These are phyloP conservation scores for Ceratothoa steindachneri DNA, from an alignment of 2,888 invertebrate species.

Conservation along the genomic window DNA sequence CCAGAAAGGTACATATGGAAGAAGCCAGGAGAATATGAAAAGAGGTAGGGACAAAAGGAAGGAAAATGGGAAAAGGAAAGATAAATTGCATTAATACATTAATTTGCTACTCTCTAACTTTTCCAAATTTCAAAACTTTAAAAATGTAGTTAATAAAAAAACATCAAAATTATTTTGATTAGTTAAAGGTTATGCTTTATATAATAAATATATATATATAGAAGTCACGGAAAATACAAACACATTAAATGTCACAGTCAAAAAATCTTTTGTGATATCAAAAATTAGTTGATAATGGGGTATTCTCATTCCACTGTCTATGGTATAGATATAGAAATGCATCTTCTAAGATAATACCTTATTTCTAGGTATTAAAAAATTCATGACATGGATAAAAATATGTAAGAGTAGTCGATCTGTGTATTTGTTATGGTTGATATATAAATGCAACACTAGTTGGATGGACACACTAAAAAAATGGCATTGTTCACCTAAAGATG, in stretches of 20 bases:
- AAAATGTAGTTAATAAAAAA: background rate
- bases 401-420: background rate
- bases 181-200: too few relatives aligned
- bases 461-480: background rate
- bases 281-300: too few relatives aligned
- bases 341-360: background rate
- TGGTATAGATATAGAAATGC: background rate
- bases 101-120: background rate
- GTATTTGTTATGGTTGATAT: background rate
- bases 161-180: background rate
- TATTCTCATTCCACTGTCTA: background rate
- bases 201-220: too few relatives aligned
- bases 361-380: background rate
- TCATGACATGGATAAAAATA: background rate
- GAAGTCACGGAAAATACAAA: background rate
- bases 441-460: background rate
- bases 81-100: background rate
- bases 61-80: background rate
- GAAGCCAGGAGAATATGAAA: background rate
- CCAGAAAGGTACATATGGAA: too few relatives aligned
- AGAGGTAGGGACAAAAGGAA: background rate
- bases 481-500: background rate
- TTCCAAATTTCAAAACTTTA: background rate
- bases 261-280: background rate
- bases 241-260: background rate